phyloP scores from a whole-genome alignment of 2,113 vertebrate species.

The Gymnorhina tibicen region DNA sequence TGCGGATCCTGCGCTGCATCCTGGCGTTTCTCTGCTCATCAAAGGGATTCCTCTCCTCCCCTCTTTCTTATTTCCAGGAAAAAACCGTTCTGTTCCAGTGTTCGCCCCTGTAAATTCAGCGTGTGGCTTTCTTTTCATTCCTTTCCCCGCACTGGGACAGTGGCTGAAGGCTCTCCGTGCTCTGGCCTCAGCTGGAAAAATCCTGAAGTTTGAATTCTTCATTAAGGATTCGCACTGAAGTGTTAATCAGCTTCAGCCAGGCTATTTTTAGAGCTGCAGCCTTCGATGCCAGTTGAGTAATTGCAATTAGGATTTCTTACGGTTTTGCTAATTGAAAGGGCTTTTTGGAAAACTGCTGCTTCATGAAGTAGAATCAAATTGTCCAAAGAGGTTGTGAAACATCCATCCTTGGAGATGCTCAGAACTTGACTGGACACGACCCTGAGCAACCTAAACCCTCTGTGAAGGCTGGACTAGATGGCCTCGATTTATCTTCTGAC shows the following conservation, averaged over 20 bases:
- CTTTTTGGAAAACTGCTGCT: background rate
- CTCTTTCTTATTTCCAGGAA: background rate
- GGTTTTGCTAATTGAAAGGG: background rate
- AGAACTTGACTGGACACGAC: background rate
- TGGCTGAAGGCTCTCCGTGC: background rate
- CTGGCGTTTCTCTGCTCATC: background rate
- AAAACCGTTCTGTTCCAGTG: background rate
- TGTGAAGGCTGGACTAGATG: background rate
- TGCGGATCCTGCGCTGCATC: background rate
- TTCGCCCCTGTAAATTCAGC: background rate
- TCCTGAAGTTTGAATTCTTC: background rate
- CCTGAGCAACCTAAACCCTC: background rate
- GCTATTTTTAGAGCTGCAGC: background rate
- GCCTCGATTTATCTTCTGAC: background rate
- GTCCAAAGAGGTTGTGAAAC: background rate
- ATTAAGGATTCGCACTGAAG: background rate
- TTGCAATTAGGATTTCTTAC: background rate
- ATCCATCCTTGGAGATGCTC: background rate
- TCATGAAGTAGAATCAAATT: background rate
- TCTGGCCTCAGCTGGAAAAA: background rate
- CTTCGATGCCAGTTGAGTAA: background rate
- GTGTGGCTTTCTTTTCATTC: background rate
- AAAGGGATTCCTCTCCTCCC: background rate
- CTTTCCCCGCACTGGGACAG: background rate
- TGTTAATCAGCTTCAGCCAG: background rate